These are phyloP conservation scores for Pycnomerus fuliginosus DNA, from an alignment of 2,888 invertebrate genomes.

Conservation along the genomic window DNA sequence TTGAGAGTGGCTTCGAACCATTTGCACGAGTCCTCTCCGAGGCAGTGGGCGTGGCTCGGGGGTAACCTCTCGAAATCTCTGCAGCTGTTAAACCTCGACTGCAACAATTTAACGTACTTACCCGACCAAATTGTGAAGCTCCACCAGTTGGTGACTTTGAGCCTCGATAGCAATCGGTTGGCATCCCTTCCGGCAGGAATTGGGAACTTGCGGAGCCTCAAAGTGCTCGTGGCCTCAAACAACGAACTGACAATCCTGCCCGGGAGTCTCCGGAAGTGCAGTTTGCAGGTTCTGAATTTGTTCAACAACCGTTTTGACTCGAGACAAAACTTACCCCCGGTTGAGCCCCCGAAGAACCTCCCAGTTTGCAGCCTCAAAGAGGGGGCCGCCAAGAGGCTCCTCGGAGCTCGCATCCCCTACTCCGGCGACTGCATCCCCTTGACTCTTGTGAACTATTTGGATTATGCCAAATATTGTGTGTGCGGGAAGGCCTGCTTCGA, in stretches of 20 bases:
- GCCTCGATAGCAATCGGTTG: constrained; percentile 64
- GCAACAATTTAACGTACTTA: constrained; percentile 59
- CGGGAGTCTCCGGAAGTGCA: constrained; percentile 60
- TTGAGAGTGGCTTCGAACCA: constrained; percentile 65
- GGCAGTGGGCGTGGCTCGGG: constrained; percentile 70
- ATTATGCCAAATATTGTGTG: constrained; percentile 62
- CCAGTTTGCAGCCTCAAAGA: constrained; percentile 58
- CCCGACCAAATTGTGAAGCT: constrained; percentile 67
- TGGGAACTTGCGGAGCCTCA: constrained; percentile 59
- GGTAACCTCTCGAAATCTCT: constrained; percentile 57
- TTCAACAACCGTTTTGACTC: constrained; percentile 58
- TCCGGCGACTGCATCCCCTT: constrained; percentile 59
- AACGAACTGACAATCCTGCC: constrained; percentile 60
- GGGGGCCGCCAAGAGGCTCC: constrained; percentile 56
- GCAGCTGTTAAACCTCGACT: constrained; percentile 63
- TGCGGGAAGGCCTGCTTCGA: constrained; percentile 57
- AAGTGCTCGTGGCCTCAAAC: constrained; percentile 58
- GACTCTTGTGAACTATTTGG: constrained; percentile 61
- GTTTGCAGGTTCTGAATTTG: constrained; percentile 59
- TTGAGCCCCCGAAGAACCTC: constrained; percentile 39
- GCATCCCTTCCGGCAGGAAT: constrained; percentile 63
- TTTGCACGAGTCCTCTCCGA: constrained; percentile 57
- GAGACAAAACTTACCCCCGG: constrained; percentile 14
- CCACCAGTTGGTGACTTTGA: constrained; percentile 61
- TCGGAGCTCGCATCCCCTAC: constrained; percentile 58